Evolutionary conservation across 2,888 invertebrate species (phyloP).

Genomic region (Synanthedon tipuliformis): DNA sequence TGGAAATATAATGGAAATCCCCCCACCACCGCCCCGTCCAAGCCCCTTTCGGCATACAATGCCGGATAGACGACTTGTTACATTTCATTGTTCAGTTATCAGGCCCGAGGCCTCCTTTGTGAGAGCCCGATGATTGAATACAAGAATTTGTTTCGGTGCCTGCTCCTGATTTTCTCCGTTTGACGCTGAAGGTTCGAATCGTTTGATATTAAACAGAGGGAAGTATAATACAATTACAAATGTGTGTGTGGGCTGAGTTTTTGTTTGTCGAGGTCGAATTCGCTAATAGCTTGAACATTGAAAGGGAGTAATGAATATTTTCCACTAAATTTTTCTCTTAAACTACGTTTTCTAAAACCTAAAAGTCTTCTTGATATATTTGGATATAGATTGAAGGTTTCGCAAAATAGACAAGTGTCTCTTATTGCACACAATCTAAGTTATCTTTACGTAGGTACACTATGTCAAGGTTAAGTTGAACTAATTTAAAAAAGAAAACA

Average conservation of each 20-base stretch:
- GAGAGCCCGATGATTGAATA: slow-evolving; percentile 66
- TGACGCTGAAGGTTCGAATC: slow-evolving; percentile 54
- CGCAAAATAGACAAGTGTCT: no score
- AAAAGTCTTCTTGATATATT: no score
- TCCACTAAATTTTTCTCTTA: not conserved
- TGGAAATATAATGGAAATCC: slow-evolving; percentile 68
- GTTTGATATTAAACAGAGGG: slow-evolving; percentile 39
- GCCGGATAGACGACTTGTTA: slow-evolving; percentile 68
- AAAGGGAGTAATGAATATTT: not conserved
- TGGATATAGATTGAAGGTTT: no score
- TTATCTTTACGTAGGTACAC: no score
- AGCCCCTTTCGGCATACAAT: slow-evolving; percentile 45
- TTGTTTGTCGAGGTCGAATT: slow-evolving; percentile 15
- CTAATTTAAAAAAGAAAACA: no score
- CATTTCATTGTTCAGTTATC: slow-evolving; percentile 71
- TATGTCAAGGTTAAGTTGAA: no score
- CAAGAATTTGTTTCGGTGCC: slow-evolving; percentile 66
- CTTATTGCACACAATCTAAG: no score
- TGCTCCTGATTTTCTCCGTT: slow-evolving; percentile 60
- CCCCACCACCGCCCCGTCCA: slow-evolving; percentile 15
- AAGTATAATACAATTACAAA: slow-evolving; percentile 41
- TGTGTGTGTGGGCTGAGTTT: slow-evolving; percentile 27
- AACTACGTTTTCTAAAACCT: no score
- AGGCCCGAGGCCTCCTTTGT: slow-evolving; percentile 55
- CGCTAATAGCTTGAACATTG: not conserved